Percentiles rank a stretch among this genome's conserved stretches.
These are phyloP conservation scores for Phacellophora camtschatica DNA, from an alignment of 30 jellyfish, hydroid and myxozoan species.

Conservation along the genomic window DNA sequence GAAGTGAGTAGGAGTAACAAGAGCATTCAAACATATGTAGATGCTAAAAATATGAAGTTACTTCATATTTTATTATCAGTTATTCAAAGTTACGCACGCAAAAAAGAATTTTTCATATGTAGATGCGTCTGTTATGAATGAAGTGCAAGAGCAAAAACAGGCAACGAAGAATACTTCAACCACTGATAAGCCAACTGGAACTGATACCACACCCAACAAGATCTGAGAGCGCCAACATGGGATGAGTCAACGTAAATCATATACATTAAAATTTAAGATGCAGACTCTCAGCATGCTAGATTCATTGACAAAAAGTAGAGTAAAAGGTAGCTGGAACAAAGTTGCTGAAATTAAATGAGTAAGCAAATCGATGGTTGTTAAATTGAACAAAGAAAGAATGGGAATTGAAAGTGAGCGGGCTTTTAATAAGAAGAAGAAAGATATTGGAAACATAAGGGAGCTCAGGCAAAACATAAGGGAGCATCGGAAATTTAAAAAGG, in stretches of 20 bases:
- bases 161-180: too few species aligned
- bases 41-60: not conserved
- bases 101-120: too few species aligned
- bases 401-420: conserved; percentile 17
- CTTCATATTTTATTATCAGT: not conserved
- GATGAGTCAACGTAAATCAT: conserved; percentile 13
- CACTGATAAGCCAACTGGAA: too few species aligned
- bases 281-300: conserved; percentile 11
- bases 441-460: conserved; percentile 21
- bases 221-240: conserved; percentile 47
- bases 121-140: too few species aligned
- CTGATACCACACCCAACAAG: too few species aligned
- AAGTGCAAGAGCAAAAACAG: too few species aligned
- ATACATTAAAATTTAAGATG: conserved; percentile 23
- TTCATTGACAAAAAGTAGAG: conserved; percentile 9
- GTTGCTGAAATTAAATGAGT: conserved; percentile 38
- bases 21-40: conserved; percentile 4
- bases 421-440: conserved; percentile 9
- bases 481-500: not conserved
- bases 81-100: too few species aligned
- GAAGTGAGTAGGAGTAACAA: too few species aligned
- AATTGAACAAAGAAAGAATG: conserved; percentile 36
- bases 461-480: conserved; percentile 18
- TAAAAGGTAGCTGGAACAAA: conserved; percentile 5
- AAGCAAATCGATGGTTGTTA: conserved; percentile 26